Evolutionary conservation across 2,797 vertebrate genomes (phyloP), one percentile per base, ranked within the genome.

Genomic region (Hoplostethus atlanticus): DNA sequence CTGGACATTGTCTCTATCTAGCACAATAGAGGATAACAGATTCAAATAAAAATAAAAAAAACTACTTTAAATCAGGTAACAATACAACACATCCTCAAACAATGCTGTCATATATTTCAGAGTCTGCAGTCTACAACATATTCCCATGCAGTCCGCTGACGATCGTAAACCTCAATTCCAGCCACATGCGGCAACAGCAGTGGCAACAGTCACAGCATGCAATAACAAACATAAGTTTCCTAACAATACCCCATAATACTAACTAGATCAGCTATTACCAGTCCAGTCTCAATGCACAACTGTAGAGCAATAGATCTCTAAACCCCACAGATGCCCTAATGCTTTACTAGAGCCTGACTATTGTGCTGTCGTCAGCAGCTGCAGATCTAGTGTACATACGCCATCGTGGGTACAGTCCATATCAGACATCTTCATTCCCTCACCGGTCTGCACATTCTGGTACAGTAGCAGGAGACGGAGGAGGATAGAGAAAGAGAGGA

Each of bases 371-470:
- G 58, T 79, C 87, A 80, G 77, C 79, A 84, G 78, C 71, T 76
- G 81, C 80, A 80, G 81, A 77, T 81, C 78, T 83, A 68, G 73
- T 77, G 86, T 71, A 81, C 73, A 80, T 87, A 84, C 79, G 76
- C 80, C 83, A 75, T 90, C 87, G 89, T 68, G 79, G 80, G 76
- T 76, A 81, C 53, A 72, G 85, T 89, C 91, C 89, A 73, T 77
- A 84, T 73, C 76, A 88, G 79, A 90, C 79, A 85, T 91, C 91
- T 86, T 89, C 83, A 71, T 80, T 85, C 78, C 73, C 79, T 86
- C 82, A 67, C 73, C 76, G 80, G 77, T 80, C 86, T 83, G 88
- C 87, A 87, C 76, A 83, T 71, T 81, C 71, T 84, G 74, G 58
- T 83, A 88, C 87, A 89, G 87, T 80, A 84, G 71, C 71, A 77